phyloP scores from a whole-genome alignment of 2,113 vertebrate species.

The Etia nguti region DNA sequence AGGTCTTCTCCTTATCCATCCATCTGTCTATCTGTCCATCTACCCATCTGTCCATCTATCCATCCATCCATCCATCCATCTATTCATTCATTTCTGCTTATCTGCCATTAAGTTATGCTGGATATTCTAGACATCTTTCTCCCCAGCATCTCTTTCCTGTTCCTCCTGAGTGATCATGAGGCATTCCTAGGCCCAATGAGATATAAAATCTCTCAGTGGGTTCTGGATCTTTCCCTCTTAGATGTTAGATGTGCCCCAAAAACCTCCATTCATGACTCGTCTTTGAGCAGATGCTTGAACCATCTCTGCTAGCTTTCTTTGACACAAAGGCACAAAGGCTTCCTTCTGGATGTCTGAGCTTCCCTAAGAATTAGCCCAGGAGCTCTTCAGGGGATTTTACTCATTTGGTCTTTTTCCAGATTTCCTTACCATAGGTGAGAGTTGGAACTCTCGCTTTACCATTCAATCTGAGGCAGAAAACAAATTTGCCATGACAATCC shows the following conservation, averaged over 20 bases:
- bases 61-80: background rate
- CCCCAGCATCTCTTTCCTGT: background rate
- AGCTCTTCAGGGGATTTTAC: background rate
- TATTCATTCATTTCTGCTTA: background rate
- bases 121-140: background rate
- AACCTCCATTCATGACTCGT: background rate
- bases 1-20: background rate
- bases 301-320: background rate
- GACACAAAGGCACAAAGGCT: background rate
- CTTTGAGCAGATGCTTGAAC: background rate
- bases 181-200: background rate
- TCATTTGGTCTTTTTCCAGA: background rate
- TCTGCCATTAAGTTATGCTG: background rate
- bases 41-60: background rate
- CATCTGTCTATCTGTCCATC: background rate
- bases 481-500: background rate
- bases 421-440: background rate
- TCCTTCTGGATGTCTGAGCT: background rate
- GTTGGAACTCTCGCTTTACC: background rate
- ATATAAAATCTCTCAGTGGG: background rate
- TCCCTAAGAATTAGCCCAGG: background rate
- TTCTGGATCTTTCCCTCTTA: background rate
- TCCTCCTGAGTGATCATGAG: background rate
- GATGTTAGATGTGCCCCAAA: background rate
- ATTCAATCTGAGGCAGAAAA: background rate